phyloP scores from a whole-genome alignment of 2,113 vertebrate genomes.

The Tachysurus vachellii region DNA sequence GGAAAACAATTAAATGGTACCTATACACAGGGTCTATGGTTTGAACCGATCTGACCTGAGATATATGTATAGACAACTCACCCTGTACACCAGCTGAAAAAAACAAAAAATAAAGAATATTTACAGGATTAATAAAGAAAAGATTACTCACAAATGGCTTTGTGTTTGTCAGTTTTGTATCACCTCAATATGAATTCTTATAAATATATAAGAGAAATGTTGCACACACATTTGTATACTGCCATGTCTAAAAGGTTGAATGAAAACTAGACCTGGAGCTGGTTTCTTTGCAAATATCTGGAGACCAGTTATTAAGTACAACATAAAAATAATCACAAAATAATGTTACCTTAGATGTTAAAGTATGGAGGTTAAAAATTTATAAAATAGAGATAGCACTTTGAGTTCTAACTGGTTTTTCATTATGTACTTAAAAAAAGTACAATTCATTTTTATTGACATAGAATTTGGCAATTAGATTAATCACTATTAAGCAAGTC shows the following conservation, averaged over 20 bases:
- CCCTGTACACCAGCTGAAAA: slow-evolving; percentile 83
- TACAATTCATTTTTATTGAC: neutral
- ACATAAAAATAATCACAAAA: neutral
- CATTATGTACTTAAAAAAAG: neutral
- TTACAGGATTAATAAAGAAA: slow-evolving; percentile 86
- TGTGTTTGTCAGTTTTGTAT: slow-evolving; percentile 19
- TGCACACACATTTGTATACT: neutral
- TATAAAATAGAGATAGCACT: neutral
- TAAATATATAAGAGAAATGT: too few relatives aligned
- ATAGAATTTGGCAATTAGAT: too few relatives aligned
- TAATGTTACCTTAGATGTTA: neutral
- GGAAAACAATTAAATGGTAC: slow-evolving; percentile 69
- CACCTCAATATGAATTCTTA: neutral
- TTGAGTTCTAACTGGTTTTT: neutral
- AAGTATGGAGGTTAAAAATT: neutral
- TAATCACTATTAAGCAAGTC: too few relatives aligned
- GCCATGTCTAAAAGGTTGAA: neutral
- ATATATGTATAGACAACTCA: slow-evolving; percentile 77
- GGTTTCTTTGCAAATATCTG: neutral
- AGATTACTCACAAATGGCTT: slow-evolving; percentile 63
- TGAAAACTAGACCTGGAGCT: neutral
- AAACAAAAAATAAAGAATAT: slow-evolving; percentile 58
- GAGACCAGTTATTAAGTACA: neutral
- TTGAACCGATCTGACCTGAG: slow-evolving; percentile 55
- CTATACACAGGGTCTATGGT: slow-evolving; percentile 75